Evolutionary conservation across 2,113 vertebrate species (phyloP).

Genomic region (Piprites chloris): DNA sequence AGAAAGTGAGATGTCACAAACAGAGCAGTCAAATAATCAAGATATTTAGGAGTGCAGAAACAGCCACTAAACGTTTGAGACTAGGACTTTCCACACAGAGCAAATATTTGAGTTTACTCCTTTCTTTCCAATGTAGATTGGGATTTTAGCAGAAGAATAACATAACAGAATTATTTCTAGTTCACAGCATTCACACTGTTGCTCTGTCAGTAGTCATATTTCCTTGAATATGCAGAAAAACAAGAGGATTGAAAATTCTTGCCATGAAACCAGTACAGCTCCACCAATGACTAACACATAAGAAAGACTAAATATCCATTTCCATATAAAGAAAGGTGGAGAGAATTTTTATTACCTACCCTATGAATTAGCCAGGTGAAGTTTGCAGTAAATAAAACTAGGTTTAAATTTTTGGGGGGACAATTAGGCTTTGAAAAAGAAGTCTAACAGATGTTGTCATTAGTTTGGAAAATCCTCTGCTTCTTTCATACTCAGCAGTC

Average conservation of each 20-base stretch:
- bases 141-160: background rate
- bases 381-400: background rate
- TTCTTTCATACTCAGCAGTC: background rate
- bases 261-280: background rate
- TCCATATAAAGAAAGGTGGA: background rate
- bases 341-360: background rate
- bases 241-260: background rate
- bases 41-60: background rate
- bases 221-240: background rate
- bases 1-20: background rate
- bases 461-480: slow-evolving; percentile 11
- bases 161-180: background rate
- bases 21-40: background rate
- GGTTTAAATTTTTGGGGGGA: background rate
- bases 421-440: background rate
- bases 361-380: background rate
- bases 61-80: background rate
- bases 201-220: background rate
- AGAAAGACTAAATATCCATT: background rate
- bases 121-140: background rate
- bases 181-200: background rate
- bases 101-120: background rate
- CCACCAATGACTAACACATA: background rate
- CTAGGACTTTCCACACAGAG: background rate
- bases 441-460: background rate